Percentiles rank a stretch among this genome's conserved stretches.
Evolutionary conservation across 2,797 vertebrate species (phyloP).

Genomic region (Anguilla anguilla): DNA sequence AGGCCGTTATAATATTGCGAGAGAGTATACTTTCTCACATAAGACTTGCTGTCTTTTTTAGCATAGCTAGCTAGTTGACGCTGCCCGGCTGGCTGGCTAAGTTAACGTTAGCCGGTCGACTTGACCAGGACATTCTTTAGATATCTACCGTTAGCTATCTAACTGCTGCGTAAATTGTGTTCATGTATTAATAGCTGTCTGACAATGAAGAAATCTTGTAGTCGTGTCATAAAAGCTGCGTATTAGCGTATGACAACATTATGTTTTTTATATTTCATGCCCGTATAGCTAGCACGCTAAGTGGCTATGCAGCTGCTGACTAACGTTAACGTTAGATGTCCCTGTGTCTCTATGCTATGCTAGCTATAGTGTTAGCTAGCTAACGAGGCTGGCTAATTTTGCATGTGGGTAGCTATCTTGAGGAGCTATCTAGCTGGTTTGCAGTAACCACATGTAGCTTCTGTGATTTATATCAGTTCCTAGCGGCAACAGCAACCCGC

Average conservation of each 20-base stretch:
- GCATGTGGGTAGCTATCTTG: constrained; percentile 15
- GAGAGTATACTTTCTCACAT: constrained; percentile 4
- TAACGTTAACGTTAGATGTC: constrained; percentile 23
- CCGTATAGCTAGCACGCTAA: constrained; percentile 7
- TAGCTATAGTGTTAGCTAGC: background rate
- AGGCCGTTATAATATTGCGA: background rate
- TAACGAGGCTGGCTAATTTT: background rate
- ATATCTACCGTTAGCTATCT: background rate
- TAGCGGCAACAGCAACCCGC: constrained; percentile 52
- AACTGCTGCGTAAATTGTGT: background rate
- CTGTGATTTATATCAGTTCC: constrained; percentile 55
- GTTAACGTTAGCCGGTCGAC: constrained; percentile 15
- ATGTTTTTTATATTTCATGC: constrained; percentile 2
- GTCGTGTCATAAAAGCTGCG: background rate
- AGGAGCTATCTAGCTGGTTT: constrained; percentile 1
- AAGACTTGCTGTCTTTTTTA: constrained; percentile 23
- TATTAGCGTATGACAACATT: background rate
- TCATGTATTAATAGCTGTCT: background rate
- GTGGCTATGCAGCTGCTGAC: constrained; percentile 5
- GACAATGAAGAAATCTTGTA: background rate
- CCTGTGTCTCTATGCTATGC: background rate
- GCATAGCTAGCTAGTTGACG: constrained; percentile 19
- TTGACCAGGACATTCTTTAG: background rate
- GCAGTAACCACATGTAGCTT: constrained; percentile 54
- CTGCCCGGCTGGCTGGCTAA: constrained; percentile 2